Base-by-base conservation (phyloP, 1,140 invertebrate genomes). In the Lordiphosa stackelbergi region DNA sequence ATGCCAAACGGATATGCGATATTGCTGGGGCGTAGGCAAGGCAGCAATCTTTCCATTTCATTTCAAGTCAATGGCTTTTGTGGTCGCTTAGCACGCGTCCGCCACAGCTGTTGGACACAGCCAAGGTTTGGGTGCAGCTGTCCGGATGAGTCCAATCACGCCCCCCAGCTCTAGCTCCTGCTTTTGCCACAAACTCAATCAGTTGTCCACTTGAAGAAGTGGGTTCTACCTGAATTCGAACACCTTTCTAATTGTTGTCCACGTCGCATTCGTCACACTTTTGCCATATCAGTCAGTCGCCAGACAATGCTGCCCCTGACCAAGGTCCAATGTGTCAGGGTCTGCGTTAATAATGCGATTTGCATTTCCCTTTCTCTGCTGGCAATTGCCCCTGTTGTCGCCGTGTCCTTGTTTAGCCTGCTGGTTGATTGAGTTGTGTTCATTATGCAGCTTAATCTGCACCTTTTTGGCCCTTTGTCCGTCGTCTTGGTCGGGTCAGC, bases 1-100 rank as follows among this genome's bases (percentile, higher is more conserved):
- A 81, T 72, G 61, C 72, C 72, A 69, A 83, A 52, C 81, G 73
- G 78, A 84, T 84, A 84, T 85, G 79, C 73, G 78, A 84, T 84
- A 78, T 69, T 69, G 46, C 63, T 61, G 65, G 28, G 78, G 69
- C 70, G 78, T 70, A 62, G 52, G 34, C 58, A 5, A 42, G 47
- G 70, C 48, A 60, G 69, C 72, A 73, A 83, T 83, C 68, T 81
- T 41, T 69, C 53, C 49, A 62, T 66, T 64, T 42, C 52, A 28
- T 48, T 53, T 53, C 48, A 61, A 84, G 77, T 78, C 78, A 66
- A 73, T 78, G 72, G 73, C 73, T 84, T 84, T 83, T 83, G 77
- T 83, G 77, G 77, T 69, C 54, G 72, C 45, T 60, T 69, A 77
- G 77, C 77, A 81, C 75, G 75, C 77, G 75, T 75, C 59, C 57